phyloP scores from a whole-genome alignment of 1,140 invertebrate species.

The Trinorchestia longiramus region DNA sequence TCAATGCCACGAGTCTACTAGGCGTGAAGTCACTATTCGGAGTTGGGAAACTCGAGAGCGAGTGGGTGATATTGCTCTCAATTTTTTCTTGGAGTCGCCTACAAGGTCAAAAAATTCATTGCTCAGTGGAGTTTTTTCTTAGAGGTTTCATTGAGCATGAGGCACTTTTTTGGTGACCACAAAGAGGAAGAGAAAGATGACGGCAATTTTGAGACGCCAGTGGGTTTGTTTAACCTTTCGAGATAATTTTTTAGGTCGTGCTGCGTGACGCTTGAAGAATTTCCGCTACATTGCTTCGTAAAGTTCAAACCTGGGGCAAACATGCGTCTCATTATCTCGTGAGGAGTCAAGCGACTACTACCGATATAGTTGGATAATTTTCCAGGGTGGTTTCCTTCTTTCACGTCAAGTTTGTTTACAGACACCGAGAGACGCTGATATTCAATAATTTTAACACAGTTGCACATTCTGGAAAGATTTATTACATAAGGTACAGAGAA shows the following conservation, averaged over 20 bases:
- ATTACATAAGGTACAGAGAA: not conserved
- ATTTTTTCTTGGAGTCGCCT: not conserved
- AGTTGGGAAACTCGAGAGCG: conserved; percentile 6
- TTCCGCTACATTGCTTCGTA: conserved; percentile 20
- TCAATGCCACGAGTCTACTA: conserved; percentile 46
- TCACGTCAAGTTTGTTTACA: not conserved
- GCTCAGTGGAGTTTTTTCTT: not conserved
- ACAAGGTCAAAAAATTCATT: conserved; percentile 20
- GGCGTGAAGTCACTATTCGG: conserved; percentile 4
- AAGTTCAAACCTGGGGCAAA: not conserved
- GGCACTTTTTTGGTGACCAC: not conserved
- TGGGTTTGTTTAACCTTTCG: not conserved
- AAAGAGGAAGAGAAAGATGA: not conserved
- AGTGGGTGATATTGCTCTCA: not conserved
- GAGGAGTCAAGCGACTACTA: not conserved
- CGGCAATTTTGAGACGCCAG: not conserved
- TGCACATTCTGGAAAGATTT: not conserved
- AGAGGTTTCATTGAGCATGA: not conserved
- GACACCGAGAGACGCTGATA: not conserved
- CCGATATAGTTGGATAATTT: not conserved
- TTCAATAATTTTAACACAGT: not conserved
- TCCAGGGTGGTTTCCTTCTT: not conserved
- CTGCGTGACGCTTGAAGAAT: not conserved
- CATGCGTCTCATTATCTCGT: not conserved
- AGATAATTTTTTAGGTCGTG: not conserved